phyloP scores from a whole-genome alignment of 2,888 invertebrate species.

The Noctuana brunneofusca region DNA sequence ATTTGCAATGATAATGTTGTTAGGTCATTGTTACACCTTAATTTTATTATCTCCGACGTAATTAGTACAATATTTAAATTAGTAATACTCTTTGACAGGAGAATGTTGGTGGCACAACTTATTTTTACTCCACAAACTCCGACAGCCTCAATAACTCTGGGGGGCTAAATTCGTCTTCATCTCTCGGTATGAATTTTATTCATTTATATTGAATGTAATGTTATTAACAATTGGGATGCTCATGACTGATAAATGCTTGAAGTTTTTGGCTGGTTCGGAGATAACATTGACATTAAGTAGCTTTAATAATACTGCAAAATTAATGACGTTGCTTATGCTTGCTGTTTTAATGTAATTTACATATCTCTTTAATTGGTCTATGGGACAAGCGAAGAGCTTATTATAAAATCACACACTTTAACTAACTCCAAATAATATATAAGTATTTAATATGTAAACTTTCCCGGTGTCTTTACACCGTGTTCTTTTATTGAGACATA shows the following conservation, averaged over 20 bases:
- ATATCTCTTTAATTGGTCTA: neutral
- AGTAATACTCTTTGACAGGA: conserved; percentile 82
- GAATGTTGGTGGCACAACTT: conserved; percentile 97
- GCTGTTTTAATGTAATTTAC: neutral
- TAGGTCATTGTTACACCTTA: no score
- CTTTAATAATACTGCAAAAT: neutral
- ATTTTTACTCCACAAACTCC: conserved; percentile 90
- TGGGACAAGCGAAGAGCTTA: neutral
- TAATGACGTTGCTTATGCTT: conserved; percentile 17
- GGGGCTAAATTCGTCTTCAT: conserved; percentile 61
- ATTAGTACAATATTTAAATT: neutral
- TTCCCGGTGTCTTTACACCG: no score
- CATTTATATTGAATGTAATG: conserved; percentile 6
- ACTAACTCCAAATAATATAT: no score
- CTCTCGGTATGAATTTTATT: conserved; percentile 56
- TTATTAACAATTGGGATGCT: neutral
- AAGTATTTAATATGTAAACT: no score
- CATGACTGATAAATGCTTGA: conserved; percentile 9
- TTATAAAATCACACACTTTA: neutral
- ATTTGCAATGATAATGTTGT: no score
- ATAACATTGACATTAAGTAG: neutral
- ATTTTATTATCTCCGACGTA: neutral
- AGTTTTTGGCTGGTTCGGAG: conserved; percentile 11
- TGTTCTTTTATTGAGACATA: no score
- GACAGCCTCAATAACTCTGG: conserved; percentile 75